Conservation (phyloP, 2,797 vertebrate species). For the Pseudochirops corinnae region DNA sequence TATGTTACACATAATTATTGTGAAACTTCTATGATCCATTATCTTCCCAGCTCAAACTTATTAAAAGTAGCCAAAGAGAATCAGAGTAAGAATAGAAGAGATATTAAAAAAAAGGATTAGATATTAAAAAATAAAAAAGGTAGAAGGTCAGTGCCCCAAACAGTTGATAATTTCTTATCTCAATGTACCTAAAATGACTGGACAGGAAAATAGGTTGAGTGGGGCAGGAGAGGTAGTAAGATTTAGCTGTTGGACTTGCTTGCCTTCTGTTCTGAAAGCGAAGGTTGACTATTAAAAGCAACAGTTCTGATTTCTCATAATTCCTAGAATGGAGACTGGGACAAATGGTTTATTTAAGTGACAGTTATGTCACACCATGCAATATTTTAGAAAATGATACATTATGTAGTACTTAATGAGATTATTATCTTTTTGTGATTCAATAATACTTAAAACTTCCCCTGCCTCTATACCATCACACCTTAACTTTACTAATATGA, state of each 20-base stretch:
- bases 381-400: background rate
- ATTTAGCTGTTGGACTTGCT: background rate
- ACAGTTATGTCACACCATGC: background rate
- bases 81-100: background rate
- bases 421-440: background rate
- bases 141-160: background rate
- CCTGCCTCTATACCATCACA: background rate
- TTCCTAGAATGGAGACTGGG: background rate
- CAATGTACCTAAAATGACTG: background rate
- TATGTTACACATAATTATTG: background rate
- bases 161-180: background rate
- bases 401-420: background rate
- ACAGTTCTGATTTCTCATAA: constrained; percentile 18
- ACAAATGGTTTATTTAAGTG: background rate
- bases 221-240: background rate
- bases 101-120: background rate
- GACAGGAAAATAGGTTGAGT: background rate
- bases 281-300: constrained; percentile 38
- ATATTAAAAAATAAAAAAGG: background rate
- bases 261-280: background rate
- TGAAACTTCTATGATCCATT: background rate
- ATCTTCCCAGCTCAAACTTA: background rate
- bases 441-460: background rate
- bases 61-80: background rate
- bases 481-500: background rate